These are phyloP conservation scores for Amiota mariae DNA, from an alignment of 2,888 invertebrate species.

Conservation along the genomic window DNA sequence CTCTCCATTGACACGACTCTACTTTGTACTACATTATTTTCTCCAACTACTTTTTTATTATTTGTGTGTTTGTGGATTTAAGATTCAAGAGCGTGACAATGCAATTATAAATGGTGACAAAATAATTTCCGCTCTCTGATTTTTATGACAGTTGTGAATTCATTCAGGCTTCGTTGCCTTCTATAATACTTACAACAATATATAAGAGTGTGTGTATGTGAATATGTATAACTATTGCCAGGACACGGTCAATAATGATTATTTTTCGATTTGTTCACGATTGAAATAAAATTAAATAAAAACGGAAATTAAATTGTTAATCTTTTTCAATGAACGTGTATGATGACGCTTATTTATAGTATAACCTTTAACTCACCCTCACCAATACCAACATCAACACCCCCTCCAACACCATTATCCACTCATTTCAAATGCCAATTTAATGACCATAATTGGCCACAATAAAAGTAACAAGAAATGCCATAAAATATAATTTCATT, in stretches of 20 bases:
- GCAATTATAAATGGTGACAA: conserved; percentile 72
- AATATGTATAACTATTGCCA: not conserved
- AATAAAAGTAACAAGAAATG: conserved; percentile 35
- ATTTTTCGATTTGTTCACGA: not conserved
- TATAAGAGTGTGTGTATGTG: too few relatives aligned
- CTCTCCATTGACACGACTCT: too few relatives aligned
- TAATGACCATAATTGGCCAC: conserved; percentile 63
- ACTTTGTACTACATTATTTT: too few relatives aligned
- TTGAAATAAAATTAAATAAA: conserved; percentile 49
- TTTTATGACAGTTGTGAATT: conserved; percentile 70
- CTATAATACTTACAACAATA: too few relatives aligned
- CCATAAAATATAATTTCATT: conserved; percentile 44
- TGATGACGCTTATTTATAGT: too few relatives aligned
- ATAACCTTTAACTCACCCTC: too few relatives aligned
- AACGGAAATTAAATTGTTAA: conserved; percentile 55
- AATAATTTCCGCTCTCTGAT: conserved; percentile 71
- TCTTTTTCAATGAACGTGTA: conserved; percentile 2
- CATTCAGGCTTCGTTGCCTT: conserved; percentile 57
- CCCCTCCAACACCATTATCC: conserved; percentile 28
- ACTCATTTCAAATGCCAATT: conserved; percentile 58
- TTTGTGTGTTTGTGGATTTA: not conserved
- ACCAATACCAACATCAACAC: not conserved
- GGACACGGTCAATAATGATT: not conserved
- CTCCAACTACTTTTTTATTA: not conserved
- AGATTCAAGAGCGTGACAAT: conserved; percentile 63